Evolutionary conservation across 2,797 vertebrate species (phyloP).

Genomic region (Carcharodon carcharias): DNA sequence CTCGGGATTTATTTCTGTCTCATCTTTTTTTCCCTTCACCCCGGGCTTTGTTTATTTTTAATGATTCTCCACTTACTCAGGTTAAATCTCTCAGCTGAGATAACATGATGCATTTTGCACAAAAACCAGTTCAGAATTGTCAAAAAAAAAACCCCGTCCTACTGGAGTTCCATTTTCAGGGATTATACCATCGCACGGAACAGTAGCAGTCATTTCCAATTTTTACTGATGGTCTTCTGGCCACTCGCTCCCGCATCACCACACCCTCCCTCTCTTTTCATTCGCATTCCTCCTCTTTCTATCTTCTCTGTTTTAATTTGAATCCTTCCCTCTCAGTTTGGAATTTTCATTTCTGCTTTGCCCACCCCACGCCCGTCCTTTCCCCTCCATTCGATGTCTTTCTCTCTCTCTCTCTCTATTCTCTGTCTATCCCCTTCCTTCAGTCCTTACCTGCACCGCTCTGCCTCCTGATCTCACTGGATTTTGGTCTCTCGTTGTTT

Average conservation of each 20-base stretch:
- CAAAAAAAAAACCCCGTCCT: no score
- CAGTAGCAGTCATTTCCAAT: no score
- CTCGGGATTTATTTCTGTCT: not conserved
- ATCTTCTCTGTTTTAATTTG: not conserved
- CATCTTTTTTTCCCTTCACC: not conserved
- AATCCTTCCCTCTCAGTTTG: not conserved
- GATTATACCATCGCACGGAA: no score
- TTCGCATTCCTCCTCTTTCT: not conserved
- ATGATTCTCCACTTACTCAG: not conserved
- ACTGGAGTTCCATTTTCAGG: no score
- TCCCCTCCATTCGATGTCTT: not conserved
- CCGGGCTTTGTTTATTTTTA: not conserved
- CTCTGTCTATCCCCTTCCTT: not conserved
- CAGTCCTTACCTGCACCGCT: not conserved
- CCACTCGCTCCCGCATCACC: not conserved
- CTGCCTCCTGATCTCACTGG: no score
- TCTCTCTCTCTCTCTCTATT: not conserved
- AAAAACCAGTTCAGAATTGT: no score
- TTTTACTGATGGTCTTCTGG: not conserved
- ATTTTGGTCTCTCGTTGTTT: not conserved
- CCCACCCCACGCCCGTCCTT: not conserved
- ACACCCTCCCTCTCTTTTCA: no score
- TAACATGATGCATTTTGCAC: not conserved
- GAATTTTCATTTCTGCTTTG: not conserved
- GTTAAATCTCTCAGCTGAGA: not conserved